phyloP scores from a whole-genome alignment of 2,797 vertebrate species.

The Ctenosaura bakeri region DNA sequence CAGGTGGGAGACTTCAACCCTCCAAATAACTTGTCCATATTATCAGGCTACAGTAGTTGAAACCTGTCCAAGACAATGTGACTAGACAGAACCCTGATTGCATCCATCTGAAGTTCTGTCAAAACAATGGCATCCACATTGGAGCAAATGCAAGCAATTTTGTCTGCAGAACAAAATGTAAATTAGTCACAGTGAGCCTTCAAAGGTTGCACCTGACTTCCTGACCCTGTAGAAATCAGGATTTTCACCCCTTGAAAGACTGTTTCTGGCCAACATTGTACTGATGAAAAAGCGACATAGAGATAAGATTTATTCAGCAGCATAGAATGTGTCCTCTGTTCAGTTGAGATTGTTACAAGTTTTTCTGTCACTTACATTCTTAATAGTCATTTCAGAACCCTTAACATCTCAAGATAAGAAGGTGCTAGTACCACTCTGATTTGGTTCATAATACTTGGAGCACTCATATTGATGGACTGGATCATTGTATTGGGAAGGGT shows the following conservation, averaged over 20 bases:
- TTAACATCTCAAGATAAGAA: not conserved
- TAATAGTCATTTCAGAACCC: not conserved
- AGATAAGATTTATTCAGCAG: not conserved
- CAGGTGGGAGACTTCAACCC: not conserved
- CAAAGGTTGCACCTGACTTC: not conserved
- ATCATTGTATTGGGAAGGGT: not conserved
- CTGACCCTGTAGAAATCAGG: not conserved
- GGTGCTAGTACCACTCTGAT: not conserved
- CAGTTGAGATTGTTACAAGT: not conserved
- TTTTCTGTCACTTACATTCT: not conserved
- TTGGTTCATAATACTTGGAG: not conserved
- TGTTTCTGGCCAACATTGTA: not conserved
- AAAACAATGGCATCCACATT: not conserved
- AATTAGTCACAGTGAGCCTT: not conserved
- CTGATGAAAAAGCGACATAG: not conserved
- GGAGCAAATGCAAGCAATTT: not conserved
- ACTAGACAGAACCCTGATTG: not conserved
- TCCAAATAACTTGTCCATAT: not conserved
- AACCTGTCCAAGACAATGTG: not conserved
- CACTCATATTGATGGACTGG: not conserved
- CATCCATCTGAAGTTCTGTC: not conserved
- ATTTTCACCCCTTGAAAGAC: not conserved
- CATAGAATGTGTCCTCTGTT: not conserved
- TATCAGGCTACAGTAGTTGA: not conserved
- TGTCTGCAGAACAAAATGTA: not conserved